These are phyloP conservation scores for Drosophila sordidula DNA, from an alignment of 2,888 invertebrate genomes.

Conservation along the genomic window DNA sequence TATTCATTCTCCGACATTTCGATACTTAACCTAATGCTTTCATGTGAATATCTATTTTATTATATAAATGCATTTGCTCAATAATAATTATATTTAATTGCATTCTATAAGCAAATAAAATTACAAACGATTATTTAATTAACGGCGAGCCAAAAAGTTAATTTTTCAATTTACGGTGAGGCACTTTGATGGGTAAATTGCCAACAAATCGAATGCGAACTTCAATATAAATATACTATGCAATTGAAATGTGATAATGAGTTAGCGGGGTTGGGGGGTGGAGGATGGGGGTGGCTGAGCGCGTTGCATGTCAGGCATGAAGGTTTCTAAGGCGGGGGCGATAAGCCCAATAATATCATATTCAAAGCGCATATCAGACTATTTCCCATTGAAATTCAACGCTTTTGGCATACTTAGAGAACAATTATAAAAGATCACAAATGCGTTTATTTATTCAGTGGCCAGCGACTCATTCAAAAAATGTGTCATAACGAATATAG, in stretches of 20 bases:
- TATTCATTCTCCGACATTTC: neutral
- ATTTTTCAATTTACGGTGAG: constrained; percentile 48
- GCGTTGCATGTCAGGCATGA: constrained; percentile 5
- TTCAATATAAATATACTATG: constrained; percentile 7
- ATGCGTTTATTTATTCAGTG: neutral
- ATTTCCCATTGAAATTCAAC: constrained; percentile 12
- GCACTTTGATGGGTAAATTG: constrained; percentile 7
- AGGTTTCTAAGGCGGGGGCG: constrained; percentile 10
- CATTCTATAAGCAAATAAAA: constrained; percentile 28
- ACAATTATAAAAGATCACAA: constrained; percentile 7
- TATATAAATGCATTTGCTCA: neutral
- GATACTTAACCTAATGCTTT: neutral
- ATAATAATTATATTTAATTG: constrained; percentile 50
- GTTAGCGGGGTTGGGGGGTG: too few species aligned
- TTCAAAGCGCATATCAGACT: constrained; percentile 18
- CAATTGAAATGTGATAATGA: constrained; percentile 5
- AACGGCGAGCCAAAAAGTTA: constrained; percentile 28
- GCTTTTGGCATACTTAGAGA: constrained; percentile 22
- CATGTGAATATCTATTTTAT: neutral
- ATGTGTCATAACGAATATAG: too few species aligned
- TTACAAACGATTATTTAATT: constrained; percentile 44
- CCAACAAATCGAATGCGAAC: constrained; percentile 12
- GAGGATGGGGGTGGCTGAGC: too few species aligned
- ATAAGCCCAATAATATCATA: constrained; percentile 14
- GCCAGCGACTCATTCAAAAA: too few species aligned